Percentiles rank a stretch among this genome's conserved stretches.
phyloP scores from a whole-genome alignment of 2,113 vertebrate genomes.

The Alosa alosa region DNA sequence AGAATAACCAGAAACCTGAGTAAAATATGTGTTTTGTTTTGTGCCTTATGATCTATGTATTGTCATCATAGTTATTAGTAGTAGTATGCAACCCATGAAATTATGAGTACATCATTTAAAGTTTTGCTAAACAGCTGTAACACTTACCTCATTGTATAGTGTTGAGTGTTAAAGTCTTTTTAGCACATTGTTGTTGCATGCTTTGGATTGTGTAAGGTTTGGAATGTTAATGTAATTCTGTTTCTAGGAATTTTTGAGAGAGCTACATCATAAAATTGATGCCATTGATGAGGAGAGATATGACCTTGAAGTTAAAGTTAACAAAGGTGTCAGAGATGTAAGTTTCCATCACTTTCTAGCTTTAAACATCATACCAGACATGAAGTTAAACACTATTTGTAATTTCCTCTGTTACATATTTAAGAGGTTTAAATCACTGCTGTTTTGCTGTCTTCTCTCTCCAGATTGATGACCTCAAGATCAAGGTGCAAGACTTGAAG shows the following conservation, averaged over 20 bases:
- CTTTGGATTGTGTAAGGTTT: too few species aligned
- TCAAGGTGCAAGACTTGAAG: constrained; percentile 91
- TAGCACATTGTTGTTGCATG: too few species aligned
- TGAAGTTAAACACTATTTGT: not conserved
- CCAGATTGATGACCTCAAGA: constrained; percentile 90
- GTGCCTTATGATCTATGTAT: too few species aligned
- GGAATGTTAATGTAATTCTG: not conserved
- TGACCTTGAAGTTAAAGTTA: constrained; percentile 83
- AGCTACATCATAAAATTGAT: constrained; percentile 87
- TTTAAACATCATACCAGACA: not conserved
- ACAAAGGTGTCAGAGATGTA: constrained; percentile 88
- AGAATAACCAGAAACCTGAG: too few species aligned
- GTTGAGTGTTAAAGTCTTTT: too few species aligned
- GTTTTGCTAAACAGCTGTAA: too few species aligned
- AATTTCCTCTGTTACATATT: not conserved
- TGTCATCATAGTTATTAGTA: too few species aligned
- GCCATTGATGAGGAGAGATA: constrained; percentile 89
- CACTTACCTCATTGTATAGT: too few species aligned
- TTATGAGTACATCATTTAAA: too few species aligned
- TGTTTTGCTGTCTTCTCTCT: not conserved
- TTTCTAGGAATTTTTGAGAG: constrained; percentile 83
- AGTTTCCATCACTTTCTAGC: not conserved
- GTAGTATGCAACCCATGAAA: too few species aligned
- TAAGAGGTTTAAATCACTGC: not conserved
- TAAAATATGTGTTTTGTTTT: too few species aligned